Evolutionary conservation across 2,797 vertebrate genomes (phyloP), one percentile per base, ranked within the genome.

Genomic region (Capromys pilorides): DNA sequence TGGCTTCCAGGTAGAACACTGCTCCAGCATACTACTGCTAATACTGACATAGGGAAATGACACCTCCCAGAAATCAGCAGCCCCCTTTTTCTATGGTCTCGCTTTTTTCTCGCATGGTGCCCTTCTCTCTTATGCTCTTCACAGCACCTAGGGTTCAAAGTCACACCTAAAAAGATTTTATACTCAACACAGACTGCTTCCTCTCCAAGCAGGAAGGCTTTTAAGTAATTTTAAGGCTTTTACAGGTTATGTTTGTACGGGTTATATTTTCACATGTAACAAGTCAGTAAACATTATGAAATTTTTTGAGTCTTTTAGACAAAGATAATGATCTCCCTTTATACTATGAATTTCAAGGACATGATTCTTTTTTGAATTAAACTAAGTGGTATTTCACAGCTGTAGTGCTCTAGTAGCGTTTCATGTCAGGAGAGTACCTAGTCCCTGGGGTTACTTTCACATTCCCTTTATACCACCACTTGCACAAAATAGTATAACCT

Each of bases 191-290:
- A 62, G 39, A 84, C 79, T 78, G 61, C 80, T 54, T 80, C 66
- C 67, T 96, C 57, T 94, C 92, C 57, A 54, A 62, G 49, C 88
- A 96, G 77, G 79, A 95, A 91, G 81, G 89, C 95, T 96, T 96
- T 96, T 93, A 95, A 94, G 84, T 95, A 88, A 95, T 95, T 94
- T 88, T 75, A 85, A 69, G 49, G 39, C 57, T 94, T 84, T 88
- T 82, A 54, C 80, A 64, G 85, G 78, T 96, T 90, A 66, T 88
- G 77, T 81, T 91, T 93, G 26, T 94, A 71, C 86, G 86, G 41
- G 69, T 93, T 92, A 6, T 91, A 83, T 96, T 94, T 95, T 97
- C 73, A 94, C 87, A 69, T 71, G 11, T 84, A 90, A 88, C 69
- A 90, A 93, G 33, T 87, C 71, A 75, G 71, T 94, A 95, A 95